phyloP scores from a whole-genome alignment of 2,888 invertebrate genomes.

The Eupithecia insigniata region DNA sequence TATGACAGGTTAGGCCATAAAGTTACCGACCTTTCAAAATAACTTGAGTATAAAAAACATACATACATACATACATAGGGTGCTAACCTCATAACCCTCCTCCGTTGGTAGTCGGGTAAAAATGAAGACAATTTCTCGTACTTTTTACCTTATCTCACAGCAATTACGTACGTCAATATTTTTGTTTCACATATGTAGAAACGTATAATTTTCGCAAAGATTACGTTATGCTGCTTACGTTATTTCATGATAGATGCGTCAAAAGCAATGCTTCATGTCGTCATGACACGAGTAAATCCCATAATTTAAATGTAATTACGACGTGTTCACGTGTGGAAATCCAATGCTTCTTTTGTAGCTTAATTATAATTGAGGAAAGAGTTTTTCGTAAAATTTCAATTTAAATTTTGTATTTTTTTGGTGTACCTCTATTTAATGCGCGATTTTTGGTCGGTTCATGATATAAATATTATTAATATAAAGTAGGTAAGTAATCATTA shows the following conservation, averaged over 20 bases:
- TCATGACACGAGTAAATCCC: slow-evolving; percentile 38
- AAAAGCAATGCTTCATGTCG: slow-evolving; percentile 17
- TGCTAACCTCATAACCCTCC: too few relatives aligned
- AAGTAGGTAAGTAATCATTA: neutral
- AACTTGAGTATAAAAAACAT: too few relatives aligned
- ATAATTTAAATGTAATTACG: slow-evolving; percentile 41
- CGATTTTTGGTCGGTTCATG: neutral
- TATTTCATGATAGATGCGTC: slow-evolving; percentile 21
- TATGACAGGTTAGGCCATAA: too few relatives aligned
- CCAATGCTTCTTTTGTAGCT: slow-evolving; percentile 20
- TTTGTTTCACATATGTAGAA: neutral
- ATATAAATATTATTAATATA: too few relatives aligned
- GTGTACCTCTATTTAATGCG: too few relatives aligned
- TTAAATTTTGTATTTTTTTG: neutral
- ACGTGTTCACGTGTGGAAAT: slow-evolving; percentile 34
- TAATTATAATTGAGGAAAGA: slow-evolving; percentile 1
- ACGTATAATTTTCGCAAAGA: neutral
- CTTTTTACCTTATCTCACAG: neutral
- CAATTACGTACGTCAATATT: neutral
- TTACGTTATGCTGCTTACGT: neutral
- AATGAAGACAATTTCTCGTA: neutral
- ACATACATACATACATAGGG: too few relatives aligned
- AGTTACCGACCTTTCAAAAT: too few relatives aligned
- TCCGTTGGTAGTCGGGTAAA: too few relatives aligned
- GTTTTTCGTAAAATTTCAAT: neutral